Conservation (phyloP, 2,888 invertebrate species). For the Stratiomys singularior region DNA sequence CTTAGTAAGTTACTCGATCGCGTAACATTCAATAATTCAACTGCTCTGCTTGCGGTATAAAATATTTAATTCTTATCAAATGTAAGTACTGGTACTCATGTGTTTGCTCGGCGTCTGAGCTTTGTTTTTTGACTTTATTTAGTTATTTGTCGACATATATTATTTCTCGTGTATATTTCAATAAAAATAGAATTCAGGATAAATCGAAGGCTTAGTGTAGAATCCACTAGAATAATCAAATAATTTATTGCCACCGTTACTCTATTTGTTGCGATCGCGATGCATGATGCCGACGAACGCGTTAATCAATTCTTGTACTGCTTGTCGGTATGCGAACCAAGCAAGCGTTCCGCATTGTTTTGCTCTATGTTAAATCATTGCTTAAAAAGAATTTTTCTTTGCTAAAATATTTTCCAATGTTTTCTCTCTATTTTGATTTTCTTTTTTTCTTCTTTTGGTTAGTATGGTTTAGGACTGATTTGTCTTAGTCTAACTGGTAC, state of each 20-base stretch:
- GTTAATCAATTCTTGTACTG: neutral
- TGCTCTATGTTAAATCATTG: neutral
- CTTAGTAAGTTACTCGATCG: constrained; percentile 12
- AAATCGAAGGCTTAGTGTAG: neutral
- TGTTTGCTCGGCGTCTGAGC: constrained; percentile 1
- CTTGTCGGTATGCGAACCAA: neutral
- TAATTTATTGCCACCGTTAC: constrained; percentile 25
- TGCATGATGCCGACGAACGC: too few relatives aligned
- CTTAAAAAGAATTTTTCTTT: neutral
- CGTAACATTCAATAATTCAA: constrained; percentile 14
- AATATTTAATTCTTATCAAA: constrained; percentile 17
- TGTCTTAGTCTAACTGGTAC: constrained; percentile 4
- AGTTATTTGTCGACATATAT: neutral
- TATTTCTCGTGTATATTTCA: neutral
- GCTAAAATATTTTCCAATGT: constrained; percentile 14
- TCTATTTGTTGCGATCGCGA: neutral
- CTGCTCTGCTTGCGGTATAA: constrained; percentile 10
- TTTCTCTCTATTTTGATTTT: too few relatives aligned
- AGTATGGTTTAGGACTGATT: neutral
- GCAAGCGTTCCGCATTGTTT: neutral
- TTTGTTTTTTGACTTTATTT: constrained; percentile 10
- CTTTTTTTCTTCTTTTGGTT: too few relatives aligned
- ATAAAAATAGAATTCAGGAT: neutral
- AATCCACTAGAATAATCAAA: neutral
- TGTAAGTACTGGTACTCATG: constrained; percentile 34